A percentile compares a stretch with the other conserved stretches of the same genome.
phyloP scores from a whole-genome alignment of 2,888 invertebrate genomes.

The Sturmia bella region DNA sequence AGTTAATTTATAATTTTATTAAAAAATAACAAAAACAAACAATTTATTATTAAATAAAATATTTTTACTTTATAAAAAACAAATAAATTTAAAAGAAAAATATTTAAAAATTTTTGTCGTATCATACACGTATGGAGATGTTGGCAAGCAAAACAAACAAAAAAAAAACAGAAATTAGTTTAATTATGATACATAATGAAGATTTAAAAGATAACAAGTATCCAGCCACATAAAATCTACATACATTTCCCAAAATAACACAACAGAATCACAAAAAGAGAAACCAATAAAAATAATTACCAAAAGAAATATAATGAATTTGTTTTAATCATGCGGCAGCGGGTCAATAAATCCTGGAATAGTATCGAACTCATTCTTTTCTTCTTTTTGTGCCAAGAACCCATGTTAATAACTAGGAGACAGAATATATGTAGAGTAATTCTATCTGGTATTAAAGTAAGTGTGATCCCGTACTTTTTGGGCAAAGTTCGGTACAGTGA shows the following conservation, averaged over 20 bases:
- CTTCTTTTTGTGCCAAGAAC: too few species aligned
- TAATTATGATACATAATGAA: slow-evolving; percentile 60
- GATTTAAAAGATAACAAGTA: slow-evolving; percentile 44
- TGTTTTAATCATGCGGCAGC: slow-evolving; percentile 11
- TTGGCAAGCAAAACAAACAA: slow-evolving; percentile 1
- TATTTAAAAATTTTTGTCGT: slow-evolving; percentile 46
- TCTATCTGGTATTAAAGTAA: too few species aligned
- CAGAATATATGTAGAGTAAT: too few species aligned
- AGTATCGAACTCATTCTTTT: too few species aligned
- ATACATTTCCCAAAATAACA: slow-evolving; percentile 56
- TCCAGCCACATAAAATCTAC: slow-evolving; percentile 26
- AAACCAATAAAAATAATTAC: slow-evolving; percentile 56
- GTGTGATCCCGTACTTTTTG: too few species aligned
- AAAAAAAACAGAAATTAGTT: slow-evolving; percentile 48
- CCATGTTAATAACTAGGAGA: too few species aligned
- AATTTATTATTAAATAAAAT: slow-evolving; percentile 50
- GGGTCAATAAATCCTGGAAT: too few species aligned
- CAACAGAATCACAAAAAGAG: slow-evolving; percentile 46
- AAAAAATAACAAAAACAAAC: slow-evolving; percentile 37
- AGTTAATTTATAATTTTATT: slow-evolving; percentile 60
- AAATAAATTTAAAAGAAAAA: slow-evolving; percentile 20
- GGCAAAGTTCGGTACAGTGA: too few species aligned
- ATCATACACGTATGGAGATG: slow-evolving; percentile 59
- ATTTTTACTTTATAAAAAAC: slow-evolving; percentile 58
- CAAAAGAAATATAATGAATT: slow-evolving; percentile 22